phyloP scores from a whole-genome alignment of 2,113 vertebrate genomes.

The Sula dactylatra region DNA sequence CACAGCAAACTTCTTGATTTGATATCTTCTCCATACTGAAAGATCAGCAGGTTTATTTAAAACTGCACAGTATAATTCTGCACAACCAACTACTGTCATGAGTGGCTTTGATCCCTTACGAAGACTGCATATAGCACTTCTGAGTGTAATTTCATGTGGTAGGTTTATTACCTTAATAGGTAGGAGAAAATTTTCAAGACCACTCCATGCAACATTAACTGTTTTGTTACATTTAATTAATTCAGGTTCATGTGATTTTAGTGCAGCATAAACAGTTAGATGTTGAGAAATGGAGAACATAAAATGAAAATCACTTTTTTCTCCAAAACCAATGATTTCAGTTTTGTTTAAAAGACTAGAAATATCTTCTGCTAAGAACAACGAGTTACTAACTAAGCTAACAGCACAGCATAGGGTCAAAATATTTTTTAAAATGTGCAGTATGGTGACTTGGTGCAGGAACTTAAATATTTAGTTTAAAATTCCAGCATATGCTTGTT shows the following conservation, averaged over 20 bases:
- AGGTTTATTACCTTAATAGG: not conserved
- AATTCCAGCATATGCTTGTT: constrained; percentile 57
- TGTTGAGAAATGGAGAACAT: not conserved
- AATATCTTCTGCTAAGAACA: not conserved
- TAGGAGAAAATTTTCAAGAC: not conserved
- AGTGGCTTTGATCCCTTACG: not conserved
- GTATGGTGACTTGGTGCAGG: not conserved
- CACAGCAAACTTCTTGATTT: not conserved
- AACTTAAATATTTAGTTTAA: constrained; percentile 51
- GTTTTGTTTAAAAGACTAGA: not conserved
- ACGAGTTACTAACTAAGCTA: not conserved
- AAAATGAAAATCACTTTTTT: not conserved
- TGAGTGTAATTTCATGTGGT: not conserved
- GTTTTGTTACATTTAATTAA: not conserved
- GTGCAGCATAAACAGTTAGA: not conserved
- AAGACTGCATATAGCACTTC: not conserved
- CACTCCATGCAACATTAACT: not conserved
- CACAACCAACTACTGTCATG: not conserved
- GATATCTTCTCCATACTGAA: not conserved
- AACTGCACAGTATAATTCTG: not conserved
- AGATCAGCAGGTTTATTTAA: not conserved
- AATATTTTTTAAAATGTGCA: not conserved
- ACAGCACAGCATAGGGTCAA: not conserved
- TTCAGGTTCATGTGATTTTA: not conserved
- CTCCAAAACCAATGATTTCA: not conserved